A percentile compares a stretch with the other conserved stretches of the same genome.
phyloP scores from a whole-genome alignment of 2,888 invertebrate species.

The Drosophila antonietae region DNA sequence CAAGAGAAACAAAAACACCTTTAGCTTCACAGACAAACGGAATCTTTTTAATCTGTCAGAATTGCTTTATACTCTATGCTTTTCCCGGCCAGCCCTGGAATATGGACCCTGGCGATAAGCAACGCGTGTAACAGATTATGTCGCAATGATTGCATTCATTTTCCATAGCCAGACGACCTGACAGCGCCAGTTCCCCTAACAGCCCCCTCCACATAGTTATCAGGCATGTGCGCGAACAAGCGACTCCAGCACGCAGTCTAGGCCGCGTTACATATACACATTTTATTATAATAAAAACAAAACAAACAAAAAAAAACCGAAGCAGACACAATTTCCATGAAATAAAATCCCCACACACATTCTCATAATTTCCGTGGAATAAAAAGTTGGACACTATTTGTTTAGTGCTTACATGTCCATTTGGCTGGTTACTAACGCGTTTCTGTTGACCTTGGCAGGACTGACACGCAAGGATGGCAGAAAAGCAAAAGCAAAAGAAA shows the following conservation, averaged over 20 bases:
- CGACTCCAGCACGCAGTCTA: conserved; percentile 18
- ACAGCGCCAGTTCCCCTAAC: background rate
- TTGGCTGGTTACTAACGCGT: conserved; percentile 16
- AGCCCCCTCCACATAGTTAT: conserved; percentile 19
- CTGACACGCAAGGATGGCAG: conserved; percentile 49
- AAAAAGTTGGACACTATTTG: conserved; percentile 33
- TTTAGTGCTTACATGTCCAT: conserved; percentile 36
- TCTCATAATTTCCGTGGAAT: conserved; percentile 12
- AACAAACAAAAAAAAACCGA: background rate
- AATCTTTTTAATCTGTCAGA: conserved; percentile 10
- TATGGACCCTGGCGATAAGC: conserved; percentile 38
- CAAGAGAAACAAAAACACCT: background rate
- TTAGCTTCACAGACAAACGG: conserved; percentile 1
- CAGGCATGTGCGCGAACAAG: conserved; percentile 33
- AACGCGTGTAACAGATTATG: conserved; percentile 35
- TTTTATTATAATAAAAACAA: conserved; percentile 5
- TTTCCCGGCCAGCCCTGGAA: background rate
- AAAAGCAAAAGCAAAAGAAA: conserved; percentile 34
- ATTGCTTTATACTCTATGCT: background rate
- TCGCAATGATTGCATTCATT: conserved; percentile 54
- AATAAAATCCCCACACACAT: conserved; percentile 1
- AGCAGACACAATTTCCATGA: conserved; percentile 12
- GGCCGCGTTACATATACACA: conserved; percentile 2
- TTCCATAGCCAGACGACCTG: conserved; percentile 26
- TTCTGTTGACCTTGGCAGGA: conserved; percentile 59